A percentile compares a stretch with the other conserved stretches of the same genome.
These are phyloP conservation scores for Oreochromis spilurus DNA, from an alignment of 2,113 vertebrate genomes.

Conservation along the genomic window DNA sequence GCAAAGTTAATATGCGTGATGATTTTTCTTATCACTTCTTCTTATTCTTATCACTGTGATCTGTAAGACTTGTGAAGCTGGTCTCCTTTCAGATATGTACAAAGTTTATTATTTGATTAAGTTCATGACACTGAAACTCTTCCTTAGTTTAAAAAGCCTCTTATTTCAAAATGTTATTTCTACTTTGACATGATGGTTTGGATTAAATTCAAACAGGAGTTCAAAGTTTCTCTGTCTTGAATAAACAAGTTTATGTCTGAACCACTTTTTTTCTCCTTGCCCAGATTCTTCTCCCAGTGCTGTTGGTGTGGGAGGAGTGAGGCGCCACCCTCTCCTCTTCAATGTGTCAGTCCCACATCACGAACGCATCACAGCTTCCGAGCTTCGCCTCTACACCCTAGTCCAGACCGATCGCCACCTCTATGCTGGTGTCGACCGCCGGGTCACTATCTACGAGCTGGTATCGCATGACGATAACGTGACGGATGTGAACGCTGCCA, in stretches of 20 bases:
- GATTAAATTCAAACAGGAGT: neutral
- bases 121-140: neutral
- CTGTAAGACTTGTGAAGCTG: neutral
- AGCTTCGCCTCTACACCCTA: slow-evolving; percentile 90
- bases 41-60: neutral
- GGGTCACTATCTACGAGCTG: slow-evolving; percentile 87
- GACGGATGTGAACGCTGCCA: slow-evolving; percentile 10
- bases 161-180: neutral
- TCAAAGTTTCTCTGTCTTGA: neutral
- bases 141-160: neutral
- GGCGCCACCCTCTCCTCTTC: slow-evolving; percentile 89
- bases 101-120: neutral
- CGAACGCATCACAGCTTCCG: slow-evolving; percentile 85
- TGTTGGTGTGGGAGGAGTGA: slow-evolving; percentile 70
- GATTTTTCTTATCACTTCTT: neutral
- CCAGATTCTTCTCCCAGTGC: slow-evolving; percentile 80
- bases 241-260: neutral
- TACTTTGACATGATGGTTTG: neutral
- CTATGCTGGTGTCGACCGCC: slow-evolving; percentile 83
- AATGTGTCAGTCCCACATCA: slow-evolving; percentile 91
- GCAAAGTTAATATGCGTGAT: neutral
- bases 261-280: neutral
- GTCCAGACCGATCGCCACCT: slow-evolving; percentile 83
- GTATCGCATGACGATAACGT: slow-evolving; percentile 22
- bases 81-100: neutral